These are phyloP conservation scores for Calliphora vicina DNA, from an alignment of 1,140 invertebrate genomes.

Conservation along the genomic window DNA sequence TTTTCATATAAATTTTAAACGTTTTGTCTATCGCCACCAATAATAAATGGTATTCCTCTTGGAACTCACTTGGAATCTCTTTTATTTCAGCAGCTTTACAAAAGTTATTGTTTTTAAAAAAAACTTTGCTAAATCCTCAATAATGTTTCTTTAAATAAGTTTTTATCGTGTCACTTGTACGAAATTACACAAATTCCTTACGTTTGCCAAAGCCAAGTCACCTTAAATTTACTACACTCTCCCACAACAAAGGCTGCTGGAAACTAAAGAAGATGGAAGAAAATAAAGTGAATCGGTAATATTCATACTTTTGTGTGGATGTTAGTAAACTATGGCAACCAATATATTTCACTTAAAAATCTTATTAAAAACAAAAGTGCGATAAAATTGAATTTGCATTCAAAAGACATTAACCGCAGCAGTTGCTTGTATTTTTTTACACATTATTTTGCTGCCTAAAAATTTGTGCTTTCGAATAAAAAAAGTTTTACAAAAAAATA, in stretches of 20 bases:
- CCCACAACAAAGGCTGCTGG: not conserved
- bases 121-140: slow-evolving; percentile 15
- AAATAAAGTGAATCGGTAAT: not conserved
- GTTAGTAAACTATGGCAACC: not conserved
- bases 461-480: not conserved
- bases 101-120: not conserved
- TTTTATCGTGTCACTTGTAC: slow-evolving; percentile 23
- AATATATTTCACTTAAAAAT: slow-evolving; percentile 45
- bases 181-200: not conserved
- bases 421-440: slow-evolving; percentile 44
- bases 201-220: not conserved
- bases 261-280: not conserved
- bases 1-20: too few relatives aligned
- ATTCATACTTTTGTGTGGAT: not conserved
- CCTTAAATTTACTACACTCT: not conserved
- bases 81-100: not conserved
- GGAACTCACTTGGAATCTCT: not conserved
- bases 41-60: too few relatives aligned
- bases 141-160: slow-evolving; percentile 35
- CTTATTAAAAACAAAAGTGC: slow-evolving; percentile 64
- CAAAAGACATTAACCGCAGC: slow-evolving; percentile 63
- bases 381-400: slow-evolving; percentile 64
- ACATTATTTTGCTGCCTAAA: slow-evolving; percentile 17
- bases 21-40: too few relatives aligned
- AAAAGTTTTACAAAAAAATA: not conserved